These are phyloP conservation scores for Rhegmatorhina hoffmannsi DNA, from an alignment of 2,113 vertebrate species.

Conservation along the genomic window DNA sequence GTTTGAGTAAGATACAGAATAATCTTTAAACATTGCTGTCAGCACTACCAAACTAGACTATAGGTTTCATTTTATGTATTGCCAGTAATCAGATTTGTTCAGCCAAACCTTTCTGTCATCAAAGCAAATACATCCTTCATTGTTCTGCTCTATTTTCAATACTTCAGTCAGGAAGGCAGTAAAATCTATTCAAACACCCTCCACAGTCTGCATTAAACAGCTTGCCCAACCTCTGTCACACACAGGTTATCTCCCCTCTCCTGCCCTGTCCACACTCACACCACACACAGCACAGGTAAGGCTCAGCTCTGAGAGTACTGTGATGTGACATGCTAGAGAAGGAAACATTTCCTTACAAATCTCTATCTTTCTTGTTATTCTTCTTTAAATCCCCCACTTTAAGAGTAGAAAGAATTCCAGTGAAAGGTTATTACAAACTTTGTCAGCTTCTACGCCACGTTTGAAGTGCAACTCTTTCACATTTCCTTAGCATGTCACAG, in stretches of 20 bases:
- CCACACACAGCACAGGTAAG: background rate
- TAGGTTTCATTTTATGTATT: background rate
- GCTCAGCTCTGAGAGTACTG: background rate
- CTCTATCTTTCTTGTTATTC: background rate
- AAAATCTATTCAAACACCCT: background rate
- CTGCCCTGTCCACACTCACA: background rate
- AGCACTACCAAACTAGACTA: background rate
- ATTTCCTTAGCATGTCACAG: background rate
- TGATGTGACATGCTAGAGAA: rapidly evolving
- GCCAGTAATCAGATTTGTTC: background rate
- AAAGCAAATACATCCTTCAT: background rate
- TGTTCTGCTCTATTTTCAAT: background rate
- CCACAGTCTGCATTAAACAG: too few species aligned
- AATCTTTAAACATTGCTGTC: background rate
- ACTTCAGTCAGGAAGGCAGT: background rate
- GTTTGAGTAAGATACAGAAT: background rate
- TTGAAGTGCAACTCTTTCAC: background rate
- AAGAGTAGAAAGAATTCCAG: background rate
- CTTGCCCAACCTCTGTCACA: background rate
- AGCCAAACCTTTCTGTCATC: background rate
- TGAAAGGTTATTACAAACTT: background rate
- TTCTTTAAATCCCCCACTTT: background rate
- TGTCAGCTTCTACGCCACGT: background rate
- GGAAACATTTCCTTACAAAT: background rate
- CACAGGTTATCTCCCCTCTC: background rate